Base-by-base conservation (phyloP, 53 echinoderm and acorn worm genomes). In the Holothuria scabra region DNA sequence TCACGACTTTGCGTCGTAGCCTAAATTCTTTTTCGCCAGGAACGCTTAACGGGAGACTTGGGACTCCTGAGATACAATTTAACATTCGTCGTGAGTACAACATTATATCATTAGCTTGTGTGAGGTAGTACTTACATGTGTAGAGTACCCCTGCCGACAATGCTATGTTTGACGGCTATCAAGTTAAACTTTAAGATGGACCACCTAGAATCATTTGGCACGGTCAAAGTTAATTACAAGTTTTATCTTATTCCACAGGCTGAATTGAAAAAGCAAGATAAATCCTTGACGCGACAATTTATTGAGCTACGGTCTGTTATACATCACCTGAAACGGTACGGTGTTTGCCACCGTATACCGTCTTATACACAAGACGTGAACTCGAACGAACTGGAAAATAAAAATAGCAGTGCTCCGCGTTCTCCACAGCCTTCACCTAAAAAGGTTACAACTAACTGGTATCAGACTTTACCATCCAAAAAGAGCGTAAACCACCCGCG, bases 271-370 rank as follows among this genome's bases (percentile, higher is more conserved):
- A 85, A 93, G 18, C 93, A 93, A 66, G 96, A 96, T 84, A 89
- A 96, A 65, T 91, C 93, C 28, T 84, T 96, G 16, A 96, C 93
- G 90, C 86, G 96, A 13, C 96, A 96, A 58, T 96, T 96, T 57
- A 91, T 96, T 60, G 90, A 93, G 31, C 88, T 96, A 13, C 96
- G 96, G 20, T 96, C 96, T 2, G 91, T 89, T 41, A 96, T 96
- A 52, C 91, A 91, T 48, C 87, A 91, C 44, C 70, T 96, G 46
- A 96, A 90, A 67, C 87, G 86, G 11, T 81, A 85, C 70, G 60
- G 60, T 48, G 49, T 30, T 30, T 28, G 52, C 26, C 28, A 46
- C 72, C 25, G 85, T 41, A 19, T 81, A 64, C 82, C 82, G 37
- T 79, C 79, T 22, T 72, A 72, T 46, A 72, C 72, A 18, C 72